Evolutionary conservation across 1,140 invertebrate species (phyloP).

Genomic region (Araneus ventricosus): DNA sequence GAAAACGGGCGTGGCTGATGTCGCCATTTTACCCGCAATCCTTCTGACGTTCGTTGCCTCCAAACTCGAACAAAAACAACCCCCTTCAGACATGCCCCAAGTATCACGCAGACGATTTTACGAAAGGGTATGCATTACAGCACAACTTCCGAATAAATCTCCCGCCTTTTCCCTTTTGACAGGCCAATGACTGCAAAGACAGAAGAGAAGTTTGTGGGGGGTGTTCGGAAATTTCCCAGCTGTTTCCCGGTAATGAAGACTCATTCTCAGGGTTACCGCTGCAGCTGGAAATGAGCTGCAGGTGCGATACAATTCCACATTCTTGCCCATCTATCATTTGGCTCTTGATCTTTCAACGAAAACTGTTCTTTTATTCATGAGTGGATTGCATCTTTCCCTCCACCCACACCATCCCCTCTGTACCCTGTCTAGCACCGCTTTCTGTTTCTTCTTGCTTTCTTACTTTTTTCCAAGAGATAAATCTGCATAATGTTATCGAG

Average conservation of each 20-base stretch:
- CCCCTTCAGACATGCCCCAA: background rate
- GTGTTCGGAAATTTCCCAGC: background rate
- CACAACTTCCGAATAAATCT: background rate
- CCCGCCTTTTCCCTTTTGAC: background rate
- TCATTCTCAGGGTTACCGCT: background rate
- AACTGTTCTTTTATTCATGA: constrained; percentile 5
- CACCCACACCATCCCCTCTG: no score
- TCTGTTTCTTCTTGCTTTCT: background rate
- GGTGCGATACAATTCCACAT: constrained; percentile 20
- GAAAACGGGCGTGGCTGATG: no score
- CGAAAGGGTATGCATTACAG: background rate
- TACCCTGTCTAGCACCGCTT: background rate
- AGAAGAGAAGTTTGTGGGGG: background rate
- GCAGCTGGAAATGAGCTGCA: background rate
- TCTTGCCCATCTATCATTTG: background rate
- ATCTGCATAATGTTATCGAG: constrained; percentile 8
- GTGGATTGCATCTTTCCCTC: background rate
- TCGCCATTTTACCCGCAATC: no score
- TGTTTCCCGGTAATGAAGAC: background rate
- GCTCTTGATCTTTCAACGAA: background rate
- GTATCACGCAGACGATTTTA: background rate
- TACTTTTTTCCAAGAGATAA: background rate
- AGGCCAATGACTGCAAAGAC: background rate
- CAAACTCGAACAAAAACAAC: no score
- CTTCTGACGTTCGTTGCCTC: no score